Evolutionary conservation across 2,888 invertebrate genomes (phyloP).

Genomic region (Campopleginae sp.): DNA sequence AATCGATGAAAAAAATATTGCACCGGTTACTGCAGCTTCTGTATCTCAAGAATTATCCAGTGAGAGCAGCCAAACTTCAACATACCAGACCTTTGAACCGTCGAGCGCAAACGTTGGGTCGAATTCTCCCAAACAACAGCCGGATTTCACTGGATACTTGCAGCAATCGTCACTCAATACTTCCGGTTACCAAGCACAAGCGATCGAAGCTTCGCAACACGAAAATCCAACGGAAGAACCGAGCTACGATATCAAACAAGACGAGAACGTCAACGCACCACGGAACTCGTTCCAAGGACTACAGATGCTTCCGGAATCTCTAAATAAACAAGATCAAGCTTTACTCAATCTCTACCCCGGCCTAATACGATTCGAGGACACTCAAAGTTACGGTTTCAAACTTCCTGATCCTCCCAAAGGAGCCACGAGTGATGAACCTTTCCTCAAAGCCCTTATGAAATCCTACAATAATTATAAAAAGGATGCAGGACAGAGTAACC

Average conservation of each 20-base stretch:
- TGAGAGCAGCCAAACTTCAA: slow-evolving; percentile 35
- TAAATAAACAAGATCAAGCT: slow-evolving; percentile 27
- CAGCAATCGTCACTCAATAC: slow-evolving; percentile 20
- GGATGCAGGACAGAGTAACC: slow-evolving; percentile 40
- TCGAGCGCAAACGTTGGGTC: slow-evolving; percentile 24
- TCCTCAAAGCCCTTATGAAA: slow-evolving; percentile 69
- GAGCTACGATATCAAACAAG: not conserved
- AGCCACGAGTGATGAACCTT: slow-evolving; percentile 66
- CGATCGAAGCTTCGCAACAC: slow-evolving; percentile 6
- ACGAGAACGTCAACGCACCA: not conserved
- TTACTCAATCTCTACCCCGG: slow-evolving; percentile 50
- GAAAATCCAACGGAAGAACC: slow-evolving; percentile 30
- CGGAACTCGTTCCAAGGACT: not conserved
- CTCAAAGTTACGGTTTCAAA: slow-evolving; percentile 54
- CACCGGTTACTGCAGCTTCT: slow-evolving; percentile 31
- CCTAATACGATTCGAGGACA: slow-evolving; percentile 42
- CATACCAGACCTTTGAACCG: slow-evolving; percentile 25
- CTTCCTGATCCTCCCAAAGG: slow-evolving; percentile 41
- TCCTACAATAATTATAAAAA: slow-evolving; percentile 69
- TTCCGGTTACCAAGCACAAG: not conserved
- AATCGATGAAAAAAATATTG: slow-evolving; percentile 18
- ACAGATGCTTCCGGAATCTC: slow-evolving; percentile 10
- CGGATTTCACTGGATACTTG: slow-evolving; percentile 14
- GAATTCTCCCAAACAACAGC: slow-evolving; percentile 14
- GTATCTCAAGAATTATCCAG: slow-evolving; percentile 11